phyloP scores from a whole-genome alignment of 2,888 invertebrate species.

The Thereva unica region DNA sequence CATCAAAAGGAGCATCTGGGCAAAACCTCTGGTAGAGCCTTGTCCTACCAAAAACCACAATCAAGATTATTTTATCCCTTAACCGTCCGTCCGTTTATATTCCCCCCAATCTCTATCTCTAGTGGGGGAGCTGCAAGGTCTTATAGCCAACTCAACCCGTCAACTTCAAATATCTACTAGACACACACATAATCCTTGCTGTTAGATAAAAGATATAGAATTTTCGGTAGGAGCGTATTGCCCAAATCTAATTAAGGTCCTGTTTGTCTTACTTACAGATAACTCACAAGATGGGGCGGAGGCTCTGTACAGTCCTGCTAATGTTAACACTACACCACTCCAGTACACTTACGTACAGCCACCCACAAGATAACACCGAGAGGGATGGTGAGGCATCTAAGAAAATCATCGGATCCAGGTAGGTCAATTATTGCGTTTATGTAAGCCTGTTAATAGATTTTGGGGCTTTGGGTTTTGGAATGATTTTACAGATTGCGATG shows the following conservation, averaged over 20 bases:
- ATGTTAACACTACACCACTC: conserved; percentile 38
- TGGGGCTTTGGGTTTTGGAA: no score
- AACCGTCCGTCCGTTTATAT: no score
- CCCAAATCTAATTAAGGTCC: conserved; percentile 28
- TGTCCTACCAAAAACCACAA: no score
- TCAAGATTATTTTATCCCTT: no score
- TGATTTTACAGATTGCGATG: no score
- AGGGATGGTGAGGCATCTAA: conserved; percentile 60
- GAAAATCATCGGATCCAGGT: conserved; percentile 67
- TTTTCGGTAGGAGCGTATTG: conserved; percentile 14
- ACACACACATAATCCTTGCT: conserved; percentile 8
- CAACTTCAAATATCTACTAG: conserved; percentile 17
- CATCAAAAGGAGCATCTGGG: no score
- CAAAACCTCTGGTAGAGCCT: no score
- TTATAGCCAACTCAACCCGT: conserved; percentile 4
- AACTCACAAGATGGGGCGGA: conserved; percentile 29
- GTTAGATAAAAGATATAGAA: conserved; percentile 14
- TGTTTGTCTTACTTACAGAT: conserved; percentile 34
- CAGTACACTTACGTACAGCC: conserved; percentile 34
- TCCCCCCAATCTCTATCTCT: no score
- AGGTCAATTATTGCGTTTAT: conserved; percentile 46
- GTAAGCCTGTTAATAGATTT: neutral
- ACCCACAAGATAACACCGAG: conserved; percentile 43
- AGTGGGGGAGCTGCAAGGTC: no score
- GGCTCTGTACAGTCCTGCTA: conserved; percentile 35